These are phyloP conservation scores for Phenganax marumi DNA, from an alignment of 92 coral and sea anemone species.

Conservation along the genomic window DNA sequence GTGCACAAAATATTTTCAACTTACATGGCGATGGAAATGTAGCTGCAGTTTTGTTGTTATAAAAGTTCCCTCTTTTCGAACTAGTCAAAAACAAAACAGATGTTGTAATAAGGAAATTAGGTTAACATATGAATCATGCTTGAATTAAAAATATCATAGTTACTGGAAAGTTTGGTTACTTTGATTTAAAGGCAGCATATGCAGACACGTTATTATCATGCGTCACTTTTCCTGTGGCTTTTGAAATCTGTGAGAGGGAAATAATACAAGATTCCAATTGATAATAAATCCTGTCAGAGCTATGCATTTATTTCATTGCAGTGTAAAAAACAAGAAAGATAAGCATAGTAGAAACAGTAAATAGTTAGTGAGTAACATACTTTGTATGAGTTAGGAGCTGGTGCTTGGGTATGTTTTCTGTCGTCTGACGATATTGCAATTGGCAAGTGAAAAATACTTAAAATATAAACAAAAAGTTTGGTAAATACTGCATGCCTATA, in stretches of 20 bases:
- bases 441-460: conserved; percentile 85
- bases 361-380: conserved; percentile 44
- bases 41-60: conserved; percentile 21
- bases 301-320: too few relatives aligned
- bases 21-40: conserved; percentile 73
- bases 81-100: not conserved
- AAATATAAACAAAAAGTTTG: not conserved
- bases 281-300: not conserved
- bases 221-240: conserved; percentile 74
- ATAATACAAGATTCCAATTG: not conserved
- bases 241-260: conserved; percentile 64
- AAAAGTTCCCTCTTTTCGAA: conserved; percentile 41
- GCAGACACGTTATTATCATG: conserved; percentile 94
- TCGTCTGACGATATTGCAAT: conserved; percentile 75
- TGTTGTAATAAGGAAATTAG: not conserved
- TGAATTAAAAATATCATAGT: not conserved
- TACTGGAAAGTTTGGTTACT: conserved; percentile 49
- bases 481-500: not conserved
- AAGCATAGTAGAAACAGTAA: not conserved
- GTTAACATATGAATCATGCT: not conserved
- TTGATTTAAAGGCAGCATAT: conserved; percentile 89
- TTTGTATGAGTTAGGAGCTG: conserved; percentile 90
- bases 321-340: not conserved
- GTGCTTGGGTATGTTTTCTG: conserved; percentile 63
- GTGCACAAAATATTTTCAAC: not conserved